phyloP scores from a whole-genome alignment of 1,140 invertebrate genomes.

The Ceratitis capitata region DNA sequence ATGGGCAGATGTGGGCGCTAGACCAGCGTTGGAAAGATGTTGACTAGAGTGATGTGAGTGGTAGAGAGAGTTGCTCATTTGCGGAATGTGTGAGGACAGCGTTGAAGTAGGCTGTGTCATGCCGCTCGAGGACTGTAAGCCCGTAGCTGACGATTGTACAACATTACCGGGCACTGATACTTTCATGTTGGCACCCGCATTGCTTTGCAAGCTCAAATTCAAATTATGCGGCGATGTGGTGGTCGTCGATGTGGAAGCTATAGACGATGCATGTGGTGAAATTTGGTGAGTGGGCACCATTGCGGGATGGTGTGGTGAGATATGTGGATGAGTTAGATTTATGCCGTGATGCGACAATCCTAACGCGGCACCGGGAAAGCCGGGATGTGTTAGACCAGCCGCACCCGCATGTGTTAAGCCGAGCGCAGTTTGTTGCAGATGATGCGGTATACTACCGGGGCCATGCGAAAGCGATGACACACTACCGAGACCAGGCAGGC shows the following conservation, averaged over 20 bases:
- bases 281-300: constrained; percentile 52
- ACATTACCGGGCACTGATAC: constrained; percentile 34
- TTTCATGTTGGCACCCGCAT: constrained; percentile 2
- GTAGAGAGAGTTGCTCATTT: constrained; percentile 55
- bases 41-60: constrained; percentile 55
- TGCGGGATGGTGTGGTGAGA: constrained; percentile 59
- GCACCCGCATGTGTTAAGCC: constrained; percentile 50
- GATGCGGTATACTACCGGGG: constrained; percentile 58
- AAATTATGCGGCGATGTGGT: constrained; percentile 48
- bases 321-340: constrained; percentile 61
- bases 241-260: constrained; percentile 46
- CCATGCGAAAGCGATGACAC: constrained; percentile 52
- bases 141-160: constrained; percentile 3
- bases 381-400: constrained; percentile 55
- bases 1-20: constrained; percentile 57
- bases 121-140: constrained; percentile 37
- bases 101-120: constrained; percentile 51
- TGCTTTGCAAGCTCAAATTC: constrained; percentile 43
- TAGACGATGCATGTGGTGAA: constrained; percentile 51
- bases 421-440: constrained; percentile 59
- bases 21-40: constrained; percentile 53
- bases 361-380: constrained; percentile 56
- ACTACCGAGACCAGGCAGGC: constrained; percentile 52
- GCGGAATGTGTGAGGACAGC: constrained; percentile 57
- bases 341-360: constrained; percentile 59